Evolutionary conservation across 2,797 vertebrate genomes (phyloP).

Genomic region (Galaxias olidus): DNA sequence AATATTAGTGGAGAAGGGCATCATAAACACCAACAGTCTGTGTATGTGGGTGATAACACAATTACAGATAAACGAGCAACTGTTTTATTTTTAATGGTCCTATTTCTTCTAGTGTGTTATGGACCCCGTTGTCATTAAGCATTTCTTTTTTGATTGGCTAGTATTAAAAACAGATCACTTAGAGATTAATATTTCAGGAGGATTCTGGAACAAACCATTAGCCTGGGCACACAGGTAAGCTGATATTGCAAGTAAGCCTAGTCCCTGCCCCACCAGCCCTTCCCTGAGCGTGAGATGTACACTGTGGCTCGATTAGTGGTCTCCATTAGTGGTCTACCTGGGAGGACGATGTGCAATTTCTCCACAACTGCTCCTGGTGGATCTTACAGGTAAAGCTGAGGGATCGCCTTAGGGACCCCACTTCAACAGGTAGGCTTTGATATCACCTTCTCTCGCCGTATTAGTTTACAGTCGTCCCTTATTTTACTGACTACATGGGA

Average conservation of each 20-base stretch:
- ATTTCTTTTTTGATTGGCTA: too few species aligned
- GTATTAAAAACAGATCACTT: constrained; percentile 49
- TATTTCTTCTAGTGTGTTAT: too few species aligned
- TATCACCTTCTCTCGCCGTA: not conserved
- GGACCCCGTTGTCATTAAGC: too few species aligned
- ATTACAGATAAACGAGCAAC: too few species aligned
- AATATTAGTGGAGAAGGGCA: too few species aligned
- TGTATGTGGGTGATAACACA: too few species aligned
- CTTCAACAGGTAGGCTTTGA: constrained; percentile 46
- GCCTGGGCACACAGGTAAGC: constrained; percentile 86
- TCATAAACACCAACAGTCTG: too few species aligned
- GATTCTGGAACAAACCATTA: constrained; percentile 87
- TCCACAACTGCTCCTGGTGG: constrained; percentile 19
- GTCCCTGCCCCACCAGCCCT: constrained; percentile 29
- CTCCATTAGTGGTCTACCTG: constrained; percentile 17
- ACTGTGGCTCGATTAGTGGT: constrained; percentile 22
- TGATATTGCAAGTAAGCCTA: constrained; percentile 67
- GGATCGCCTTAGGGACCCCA: constrained; percentile 22
- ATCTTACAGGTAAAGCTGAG: constrained; percentile 39
- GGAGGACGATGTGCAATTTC: constrained; percentile 28
- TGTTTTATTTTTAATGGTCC: too few species aligned
- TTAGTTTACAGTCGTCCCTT: not conserved
- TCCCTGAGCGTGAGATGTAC: constrained; percentile 17
- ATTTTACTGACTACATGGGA: not conserved
- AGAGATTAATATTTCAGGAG: constrained; percentile 91